phyloP scores from a whole-genome alignment of 64 coral and sea anemone genomes.

The Pocillopora damicornis region DNA sequence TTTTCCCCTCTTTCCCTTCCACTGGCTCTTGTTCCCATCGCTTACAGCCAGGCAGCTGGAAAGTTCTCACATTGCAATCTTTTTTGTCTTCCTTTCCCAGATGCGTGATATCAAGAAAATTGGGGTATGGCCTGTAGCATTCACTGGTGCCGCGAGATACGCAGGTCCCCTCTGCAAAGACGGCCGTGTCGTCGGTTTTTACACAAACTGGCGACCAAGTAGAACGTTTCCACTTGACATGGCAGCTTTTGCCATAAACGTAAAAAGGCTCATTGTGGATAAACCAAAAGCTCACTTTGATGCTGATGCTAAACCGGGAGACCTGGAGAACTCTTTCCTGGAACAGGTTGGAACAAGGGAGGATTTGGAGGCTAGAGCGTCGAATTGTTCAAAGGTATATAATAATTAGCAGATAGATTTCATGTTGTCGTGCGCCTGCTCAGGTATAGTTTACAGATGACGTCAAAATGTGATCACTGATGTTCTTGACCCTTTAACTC shows the following conservation, averaged over 20 bases:
- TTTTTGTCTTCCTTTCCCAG: conserved; percentile 20
- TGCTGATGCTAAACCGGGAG: conserved; percentile 63
- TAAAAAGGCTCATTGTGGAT: conserved; percentile 48
- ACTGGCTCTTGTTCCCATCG: too few relatives aligned
- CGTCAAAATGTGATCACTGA: too few relatives aligned
- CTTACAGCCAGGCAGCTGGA: too few relatives aligned
- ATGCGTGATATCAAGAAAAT: conserved; percentile 75
- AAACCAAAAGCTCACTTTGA: conserved; percentile 55
- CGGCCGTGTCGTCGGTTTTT: conserved; percentile 78
- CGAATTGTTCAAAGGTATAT: conserved; percentile 83
- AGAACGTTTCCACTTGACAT: conserved; percentile 93
- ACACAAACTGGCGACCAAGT: conserved; percentile 84
- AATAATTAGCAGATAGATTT: neutral
- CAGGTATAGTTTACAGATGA: too few relatives aligned
- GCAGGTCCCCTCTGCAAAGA: conserved; percentile 84
- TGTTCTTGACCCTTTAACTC: neutral
- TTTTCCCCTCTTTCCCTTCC: too few relatives aligned
- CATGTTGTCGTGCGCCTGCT: too few relatives aligned
- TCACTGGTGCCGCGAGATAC: conserved; percentile 84
- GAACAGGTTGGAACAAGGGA: conserved; percentile 62
- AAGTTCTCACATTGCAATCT: neutral
- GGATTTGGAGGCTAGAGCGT: conserved; percentile 64
- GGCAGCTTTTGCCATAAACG: conserved; percentile 91
- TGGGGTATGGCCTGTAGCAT: conserved; percentile 94
- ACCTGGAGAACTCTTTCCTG: conserved; percentile 74